phyloP scores from a whole-genome alignment of 2,888 invertebrate species.

The Stegana nigrithorax region DNA sequence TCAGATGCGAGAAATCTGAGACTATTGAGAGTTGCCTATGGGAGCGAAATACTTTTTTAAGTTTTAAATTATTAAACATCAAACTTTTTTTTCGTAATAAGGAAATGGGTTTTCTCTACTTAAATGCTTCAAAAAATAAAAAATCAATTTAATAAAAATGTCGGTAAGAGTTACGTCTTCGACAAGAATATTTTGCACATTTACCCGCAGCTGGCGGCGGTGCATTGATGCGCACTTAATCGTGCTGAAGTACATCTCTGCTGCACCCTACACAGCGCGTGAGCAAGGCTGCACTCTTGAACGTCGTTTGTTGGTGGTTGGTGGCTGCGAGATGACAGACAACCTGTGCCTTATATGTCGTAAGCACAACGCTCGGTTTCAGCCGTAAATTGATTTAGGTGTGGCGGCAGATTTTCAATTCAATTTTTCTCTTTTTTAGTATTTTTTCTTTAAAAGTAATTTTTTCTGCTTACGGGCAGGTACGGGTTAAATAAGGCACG shows the following conservation, averaged over 20 bases:
- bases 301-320: background rate
- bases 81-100: constrained; percentile 27
- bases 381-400: constrained; percentile 50
- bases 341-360: constrained; percentile 35
- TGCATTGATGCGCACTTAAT: constrained; percentile 11
- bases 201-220: constrained; percentile 43
- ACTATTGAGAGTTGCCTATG: too few relatives aligned
- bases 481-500: constrained; percentile 52
- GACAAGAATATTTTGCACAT: constrained; percentile 42
- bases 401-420: constrained; percentile 31
- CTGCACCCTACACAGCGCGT: too few relatives aligned
- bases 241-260: too few relatives aligned
- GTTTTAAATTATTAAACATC: constrained; percentile 32
- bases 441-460: constrained; percentile 38
- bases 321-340: constrained; percentile 32
- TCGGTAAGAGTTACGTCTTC: constrained; percentile 3
- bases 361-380: constrained; percentile 33
- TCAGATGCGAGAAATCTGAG: too few relatives aligned
- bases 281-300: background rate
- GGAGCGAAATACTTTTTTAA: constrained; percentile 31
- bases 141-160: too few relatives aligned
- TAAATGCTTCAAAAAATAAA: constrained; percentile 2
- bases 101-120: constrained; percentile 42
- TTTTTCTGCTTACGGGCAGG: constrained; percentile 32
- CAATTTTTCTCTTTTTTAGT: too few relatives aligned